Conservation (phyloP, 2,113 vertebrate genomes). For the Anoura caudifer region DNA sequence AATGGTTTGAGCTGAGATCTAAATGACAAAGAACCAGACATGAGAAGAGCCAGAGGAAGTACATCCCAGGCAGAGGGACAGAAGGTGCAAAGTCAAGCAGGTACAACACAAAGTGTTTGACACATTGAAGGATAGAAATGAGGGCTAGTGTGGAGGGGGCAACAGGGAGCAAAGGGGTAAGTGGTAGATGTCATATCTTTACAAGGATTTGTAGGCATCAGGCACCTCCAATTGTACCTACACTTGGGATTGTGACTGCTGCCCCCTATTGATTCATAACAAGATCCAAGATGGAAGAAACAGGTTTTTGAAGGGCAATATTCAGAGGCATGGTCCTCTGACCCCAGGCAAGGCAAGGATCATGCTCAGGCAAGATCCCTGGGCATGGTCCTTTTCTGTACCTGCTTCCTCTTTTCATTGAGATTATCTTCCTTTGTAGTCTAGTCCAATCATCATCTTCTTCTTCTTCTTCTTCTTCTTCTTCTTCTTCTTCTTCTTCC, state of each 20-base stretch:
- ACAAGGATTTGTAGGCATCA: neutral
- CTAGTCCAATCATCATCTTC: neutral
- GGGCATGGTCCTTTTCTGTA: neutral
- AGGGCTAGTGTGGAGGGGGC: neutral
- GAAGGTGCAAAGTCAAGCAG: neutral
- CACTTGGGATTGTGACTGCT: neutral
- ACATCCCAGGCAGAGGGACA: neutral
- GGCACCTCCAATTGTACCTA: neutral
- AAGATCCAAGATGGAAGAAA: neutral
- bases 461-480: too few relatives aligned
- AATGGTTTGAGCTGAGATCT: neutral
- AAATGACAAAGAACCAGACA: neutral
- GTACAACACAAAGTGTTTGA: neutral
- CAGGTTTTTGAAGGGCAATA: neutral
- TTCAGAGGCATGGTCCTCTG: neutral
- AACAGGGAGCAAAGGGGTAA: neutral
- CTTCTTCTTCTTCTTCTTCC: too few relatives aligned
- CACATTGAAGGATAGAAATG: neutral
- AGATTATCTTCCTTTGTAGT: neutral
- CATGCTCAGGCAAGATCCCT: neutral
- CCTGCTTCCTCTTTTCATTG: neutral
- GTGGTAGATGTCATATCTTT: neutral
- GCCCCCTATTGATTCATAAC: slow-evolving; percentile 25
- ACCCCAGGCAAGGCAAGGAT: too few relatives aligned
- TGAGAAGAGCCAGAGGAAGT: neutral